These are phyloP conservation scores for Tachuris rubrigastra DNA, from an alignment of 2,113 vertebrate genomes.

Conservation along the genomic window DNA sequence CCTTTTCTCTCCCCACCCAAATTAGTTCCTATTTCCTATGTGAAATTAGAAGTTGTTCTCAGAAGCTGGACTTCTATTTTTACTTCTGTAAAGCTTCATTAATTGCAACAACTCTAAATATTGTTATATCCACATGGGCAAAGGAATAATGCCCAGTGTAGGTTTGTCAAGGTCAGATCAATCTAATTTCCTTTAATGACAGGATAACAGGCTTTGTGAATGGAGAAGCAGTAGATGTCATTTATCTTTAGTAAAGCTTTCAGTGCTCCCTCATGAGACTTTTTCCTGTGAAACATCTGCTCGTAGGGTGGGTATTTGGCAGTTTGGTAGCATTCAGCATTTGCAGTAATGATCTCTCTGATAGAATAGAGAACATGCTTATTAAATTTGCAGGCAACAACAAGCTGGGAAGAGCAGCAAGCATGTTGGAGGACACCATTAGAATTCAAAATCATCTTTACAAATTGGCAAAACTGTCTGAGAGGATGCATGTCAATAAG, in stretches of 20 bases:
- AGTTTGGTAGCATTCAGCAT: slow-evolving; percentile 62
- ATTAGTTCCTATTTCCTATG: neutral
- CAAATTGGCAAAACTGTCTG: slow-evolving; percentile 51
- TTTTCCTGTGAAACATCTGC: slow-evolving; percentile 65
- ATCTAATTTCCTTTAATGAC: slow-evolving; percentile 59
- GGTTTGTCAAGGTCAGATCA: slow-evolving; percentile 58
- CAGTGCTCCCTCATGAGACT: slow-evolving; percentile 64
- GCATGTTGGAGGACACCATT: slow-evolving; percentile 61
- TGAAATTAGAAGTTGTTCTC: neutral
- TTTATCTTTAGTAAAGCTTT: slow-evolving; percentile 65
- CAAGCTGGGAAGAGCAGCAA: slow-evolving; percentile 61
- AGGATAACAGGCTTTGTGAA: slow-evolving; percentile 65
- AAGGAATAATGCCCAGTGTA: neutral
- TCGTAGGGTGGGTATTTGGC: slow-evolving; percentile 62
- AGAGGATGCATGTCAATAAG: slow-evolving; percentile 58
- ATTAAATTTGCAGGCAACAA: slow-evolving; percentile 66
- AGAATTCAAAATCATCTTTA: slow-evolving; percentile 60
- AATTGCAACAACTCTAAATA: slow-evolving; percentile 15
- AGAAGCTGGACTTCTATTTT: neutral
- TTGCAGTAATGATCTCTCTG: slow-evolving; percentile 66
- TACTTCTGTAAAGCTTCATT: neutral
- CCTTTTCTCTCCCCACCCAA: neutral
- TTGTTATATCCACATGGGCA: neutral
- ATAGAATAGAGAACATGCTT: slow-evolving; percentile 66
- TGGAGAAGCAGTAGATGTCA: slow-evolving; percentile 53